Evolutionary conservation across 1,140 invertebrate genomes (phyloP), one percentile per base, ranked within the genome.

Genomic region (Zaprionus nigranus): DNA sequence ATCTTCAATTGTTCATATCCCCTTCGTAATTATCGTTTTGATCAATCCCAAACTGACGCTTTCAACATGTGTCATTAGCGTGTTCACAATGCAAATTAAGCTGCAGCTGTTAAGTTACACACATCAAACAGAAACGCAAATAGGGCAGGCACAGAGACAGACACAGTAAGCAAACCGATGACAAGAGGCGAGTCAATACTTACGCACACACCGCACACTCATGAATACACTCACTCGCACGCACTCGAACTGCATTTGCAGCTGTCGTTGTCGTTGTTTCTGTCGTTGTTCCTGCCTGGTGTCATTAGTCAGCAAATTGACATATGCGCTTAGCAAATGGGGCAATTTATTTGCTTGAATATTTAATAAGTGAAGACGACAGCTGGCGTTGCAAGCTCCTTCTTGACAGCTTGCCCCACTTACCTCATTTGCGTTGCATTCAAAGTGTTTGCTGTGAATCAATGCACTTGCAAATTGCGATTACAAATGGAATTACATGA

Each of bases 391-490:
- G 34, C 22, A 24, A 22, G 17, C 26, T 15, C 40, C 6, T 38
- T 24, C 26, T 22, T 57, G 53, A 20, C 54, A 13, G 2, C 24
- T 59, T 38, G 57, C 38, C 38, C 15, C 36, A 38, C 13, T 38
- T 17, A 17, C 34, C 54, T 40, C 53, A 65, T 59, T 72, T 66
- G 69, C 30, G 24, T 56, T 38, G 64, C 34, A 69, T 57, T 69
- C 46, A 20, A 59, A 64, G 62, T 79, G 67, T 67, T 87, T 78
- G 63, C 68, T 69, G 57, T 53, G 78, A 69, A 66, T 84, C 76
- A 83, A 76, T 80, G 68, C 40, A 43, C 67, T 69, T 38, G 43
- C 64, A 83, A 80, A 69, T 81, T 77, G 75, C 71, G 75, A 84
- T 71, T 69, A 65, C 62, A 88, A 80, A 40, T 40, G 40, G 40